Evolutionary conservation across 2,888 invertebrate genomes (phyloP), one percentile per base, ranked within the genome.

Genomic region (Caenorhabditis uteleia): DNA sequence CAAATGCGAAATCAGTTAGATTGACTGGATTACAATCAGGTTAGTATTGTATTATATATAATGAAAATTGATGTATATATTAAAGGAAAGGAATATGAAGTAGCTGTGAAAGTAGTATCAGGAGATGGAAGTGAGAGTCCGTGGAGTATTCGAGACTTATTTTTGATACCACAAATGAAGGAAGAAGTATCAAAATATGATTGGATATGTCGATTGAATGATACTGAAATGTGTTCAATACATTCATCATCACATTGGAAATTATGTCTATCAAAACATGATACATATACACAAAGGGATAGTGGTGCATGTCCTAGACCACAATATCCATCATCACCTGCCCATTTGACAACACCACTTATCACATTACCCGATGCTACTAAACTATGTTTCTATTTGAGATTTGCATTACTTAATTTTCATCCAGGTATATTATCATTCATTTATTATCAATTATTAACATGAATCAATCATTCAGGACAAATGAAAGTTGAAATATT

Each of bases 81-180:
- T 29, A 14, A 29, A 12, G 68, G 67, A 31, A 68, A 68, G 48
- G 71, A 76, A 21, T 80, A 77, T 61, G 77, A 76, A 43, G 64
- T 78, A 14, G 70, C 72, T 2, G 77, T 81, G 40, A 72, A 75
- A 48, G 73, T 74, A 14, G 66, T 81, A 2, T 65, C 68, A 21
- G 74, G 67, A n/a, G 74, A 77, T 48, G 77, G 77, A 14, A 60
- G 60, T 33, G 77, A 79, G 40, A 77, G 76, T 56, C 72, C 75
- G 2, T 81, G 81, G 81, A 79, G 78, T 31, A 72, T 74, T 23
- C 48, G 74, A 46, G 75, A 75, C 43, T 49, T 73, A 16, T 68
- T 77, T 23, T 43, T 64, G 20, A 68, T 70, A n/a, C 72, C 74
- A 14, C 14, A 20, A 36, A 46, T 20, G 16, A 27, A 40, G 40